These are phyloP conservation scores for Escarpia spicata DNA, from an alignment of 2,888 invertebrate genomes.

Conservation along the genomic window DNA sequence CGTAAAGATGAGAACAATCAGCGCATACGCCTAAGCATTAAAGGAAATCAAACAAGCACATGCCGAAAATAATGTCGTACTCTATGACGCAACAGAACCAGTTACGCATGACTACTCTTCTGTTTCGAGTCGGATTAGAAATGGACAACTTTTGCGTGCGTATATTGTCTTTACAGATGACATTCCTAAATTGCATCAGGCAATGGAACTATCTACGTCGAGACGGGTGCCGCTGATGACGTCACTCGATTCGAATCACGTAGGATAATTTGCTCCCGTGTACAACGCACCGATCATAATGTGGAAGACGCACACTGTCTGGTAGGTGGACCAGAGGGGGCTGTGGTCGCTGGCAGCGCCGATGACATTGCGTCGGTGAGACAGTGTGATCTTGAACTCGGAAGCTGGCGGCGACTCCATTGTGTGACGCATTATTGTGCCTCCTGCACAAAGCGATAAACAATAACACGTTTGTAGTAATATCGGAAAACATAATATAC, in stretches of 20 bases:
- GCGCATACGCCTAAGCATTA: background rate
- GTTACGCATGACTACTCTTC: background rate
- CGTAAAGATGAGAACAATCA: background rate
- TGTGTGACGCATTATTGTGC: background rate
- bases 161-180: background rate
- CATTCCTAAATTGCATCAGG: background rate
- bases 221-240: background rate
- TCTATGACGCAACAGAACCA: background rate
- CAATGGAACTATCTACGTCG: background rate
- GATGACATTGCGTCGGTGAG: background rate
- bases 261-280: background rate
- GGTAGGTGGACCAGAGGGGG: background rate
- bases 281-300: background rate
- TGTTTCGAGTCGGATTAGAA: background rate
- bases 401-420: background rate
- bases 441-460: background rate
- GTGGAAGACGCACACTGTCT: background rate
- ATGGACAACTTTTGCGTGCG: background rate
- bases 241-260: background rate
- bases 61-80: background rate
- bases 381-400: background rate
- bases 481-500: background rate
- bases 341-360: background rate
- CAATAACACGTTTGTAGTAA: too few relatives aligned
- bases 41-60: background rate